Percentiles rank a stretch among this genome's conserved stretches.
Conservation (phyloP, 2,888 invertebrate genomes). For the Andrena bucephala region DNA sequence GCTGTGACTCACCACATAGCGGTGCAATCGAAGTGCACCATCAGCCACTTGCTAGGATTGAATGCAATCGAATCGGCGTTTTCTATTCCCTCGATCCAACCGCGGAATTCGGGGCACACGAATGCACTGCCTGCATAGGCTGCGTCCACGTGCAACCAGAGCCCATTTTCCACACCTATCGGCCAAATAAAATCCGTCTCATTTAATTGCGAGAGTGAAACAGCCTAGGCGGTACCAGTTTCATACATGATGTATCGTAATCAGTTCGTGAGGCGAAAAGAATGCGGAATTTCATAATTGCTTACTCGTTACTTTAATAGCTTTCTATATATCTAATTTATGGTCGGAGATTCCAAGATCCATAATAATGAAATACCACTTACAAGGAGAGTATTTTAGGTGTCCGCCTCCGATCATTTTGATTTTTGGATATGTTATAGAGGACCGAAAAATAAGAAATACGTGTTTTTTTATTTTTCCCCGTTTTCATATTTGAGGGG, state of each 20-base stretch:
- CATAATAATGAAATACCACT: no score
- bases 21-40: constrained; percentile 99
- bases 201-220: background rate
- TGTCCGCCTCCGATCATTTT: no score
- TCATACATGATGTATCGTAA: background rate
- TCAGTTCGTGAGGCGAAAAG: no score
- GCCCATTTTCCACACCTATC: constrained; percentile 90
- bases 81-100: constrained; percentile 96
- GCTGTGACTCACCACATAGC: constrained; percentile 94
- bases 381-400: no score
- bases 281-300: no score
- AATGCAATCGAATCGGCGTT: constrained; percentile 97
- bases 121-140: constrained; percentile 99
- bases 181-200: background rate
- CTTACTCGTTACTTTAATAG: no score
- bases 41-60: constrained; percentile 99
- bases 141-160: constrained; percentile 99
- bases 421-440: no score
- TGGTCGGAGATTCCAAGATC: no score
- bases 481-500: no score
- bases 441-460: no score
- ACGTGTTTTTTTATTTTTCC: no score
- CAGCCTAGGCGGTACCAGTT: background rate
- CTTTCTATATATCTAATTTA: no score
- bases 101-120: constrained; percentile 97